Conservation (phyloP, 2,888 invertebrate genomes). For the Temnothorax rugatulus region DNA sequence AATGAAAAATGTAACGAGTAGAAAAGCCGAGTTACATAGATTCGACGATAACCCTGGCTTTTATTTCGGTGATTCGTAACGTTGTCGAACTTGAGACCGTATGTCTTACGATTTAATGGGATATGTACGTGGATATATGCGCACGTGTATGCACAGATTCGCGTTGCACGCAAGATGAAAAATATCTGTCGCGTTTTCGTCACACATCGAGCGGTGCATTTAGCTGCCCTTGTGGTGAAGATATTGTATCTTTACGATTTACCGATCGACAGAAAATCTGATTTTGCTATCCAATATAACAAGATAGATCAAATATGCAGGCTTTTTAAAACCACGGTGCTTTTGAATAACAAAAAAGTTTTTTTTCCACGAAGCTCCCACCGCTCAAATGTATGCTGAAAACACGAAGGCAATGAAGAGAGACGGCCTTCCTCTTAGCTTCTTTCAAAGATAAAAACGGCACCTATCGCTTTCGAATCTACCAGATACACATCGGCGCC, state of each 20-base stretch:
- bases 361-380: background rate
- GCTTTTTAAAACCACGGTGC: background rate
- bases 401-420: conserved; percentile 7
- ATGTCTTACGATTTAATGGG: conserved; percentile 27
- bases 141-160: conserved; percentile 18
- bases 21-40: background rate
- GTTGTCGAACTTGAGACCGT: conserved; percentile 30
- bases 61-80: background rate
- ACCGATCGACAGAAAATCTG: background rate
- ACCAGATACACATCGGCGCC: conserved; percentile 47
- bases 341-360: background rate
- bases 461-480: conserved; percentile 5
- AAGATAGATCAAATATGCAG: background rate
- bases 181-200: conserved; percentile 31
- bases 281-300: background rate
- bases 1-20: background rate
- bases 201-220: background rate
- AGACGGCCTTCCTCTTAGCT: background rate
- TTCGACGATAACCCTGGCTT: background rate
- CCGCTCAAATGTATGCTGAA: conserved; percentile 6
- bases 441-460: conserved; percentile 31
- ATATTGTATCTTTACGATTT: background rate
- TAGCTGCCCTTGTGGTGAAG: background rate
- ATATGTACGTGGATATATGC: conserved; percentile 55
- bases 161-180: conserved; percentile 24